Evolutionary conservation across 1,140 invertebrate species (phyloP).

Genomic region (Metaphire vulgaris): DNA sequence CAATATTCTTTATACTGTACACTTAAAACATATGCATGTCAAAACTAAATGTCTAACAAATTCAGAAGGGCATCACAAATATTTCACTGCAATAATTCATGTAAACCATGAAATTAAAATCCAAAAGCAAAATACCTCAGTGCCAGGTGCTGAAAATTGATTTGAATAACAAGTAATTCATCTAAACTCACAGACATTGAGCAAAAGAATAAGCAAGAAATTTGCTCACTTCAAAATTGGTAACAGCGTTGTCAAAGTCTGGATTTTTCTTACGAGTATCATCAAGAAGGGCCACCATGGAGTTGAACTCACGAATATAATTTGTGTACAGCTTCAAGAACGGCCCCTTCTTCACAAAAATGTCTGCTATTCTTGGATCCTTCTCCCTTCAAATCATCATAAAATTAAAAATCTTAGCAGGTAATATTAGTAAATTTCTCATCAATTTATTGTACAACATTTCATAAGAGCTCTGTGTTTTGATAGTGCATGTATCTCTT

Average conservation of each 20-base stretch:
- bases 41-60: no score
- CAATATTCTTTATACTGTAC: no score
- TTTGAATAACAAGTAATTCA: no score
- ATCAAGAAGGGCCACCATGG: constrained; percentile 59
- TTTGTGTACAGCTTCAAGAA: constrained; percentile 68
- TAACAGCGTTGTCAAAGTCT: constrained; percentile 59
- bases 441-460: neutral
- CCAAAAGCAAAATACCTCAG: no score
- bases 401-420: neutral
- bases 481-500: neutral
- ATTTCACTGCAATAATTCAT: no score
- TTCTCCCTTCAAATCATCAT: constrained; percentile 43
- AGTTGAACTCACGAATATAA: constrained; percentile 67
- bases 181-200: no score
- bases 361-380: constrained; percentile 62
- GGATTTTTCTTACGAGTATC: constrained; percentile 60
- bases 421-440: neutral
- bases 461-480: neutral
- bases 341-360: constrained; percentile 68
- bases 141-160: no score
- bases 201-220: no score
- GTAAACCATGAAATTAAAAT: no score
- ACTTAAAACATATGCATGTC: no score
- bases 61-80: no score
- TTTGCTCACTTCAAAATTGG: constrained; percentile 62